Evolutionary conservation across 1,140 invertebrate species (phyloP).

Genomic region (Manduca sexta): DNA sequence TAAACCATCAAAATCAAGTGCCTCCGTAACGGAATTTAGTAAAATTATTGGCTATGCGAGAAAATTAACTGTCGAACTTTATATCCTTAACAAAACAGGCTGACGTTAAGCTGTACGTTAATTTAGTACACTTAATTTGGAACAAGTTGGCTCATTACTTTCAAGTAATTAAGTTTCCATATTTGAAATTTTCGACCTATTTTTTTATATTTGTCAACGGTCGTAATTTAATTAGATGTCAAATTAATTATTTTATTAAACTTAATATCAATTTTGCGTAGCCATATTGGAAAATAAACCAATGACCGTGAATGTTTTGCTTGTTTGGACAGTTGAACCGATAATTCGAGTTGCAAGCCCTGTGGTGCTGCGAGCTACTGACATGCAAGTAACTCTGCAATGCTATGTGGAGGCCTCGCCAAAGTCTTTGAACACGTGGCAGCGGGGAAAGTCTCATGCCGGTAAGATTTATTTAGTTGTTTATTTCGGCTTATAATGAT

Average conservation of each 20-base stretch:
- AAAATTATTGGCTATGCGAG: slow-evolving; percentile 5
- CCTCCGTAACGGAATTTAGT: neutral
- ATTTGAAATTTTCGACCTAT: neutral
- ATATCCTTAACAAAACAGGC: slow-evolving; percentile 24
- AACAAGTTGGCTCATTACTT: slow-evolving; percentile 12
- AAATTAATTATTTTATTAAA: too few relatives aligned
- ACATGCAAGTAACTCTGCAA: slow-evolving; percentile 83
- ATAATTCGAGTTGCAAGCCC: slow-evolving; percentile 85
- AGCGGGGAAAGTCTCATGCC: slow-evolving; percentile 72
- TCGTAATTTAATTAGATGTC: too few relatives aligned
- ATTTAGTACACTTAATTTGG: slow-evolving; percentile 28
- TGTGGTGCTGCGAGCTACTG: slow-evolving; percentile 83
- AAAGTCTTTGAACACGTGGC: slow-evolving; percentile 88
- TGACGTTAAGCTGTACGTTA: slow-evolving; percentile 22
- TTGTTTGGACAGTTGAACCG: slow-evolving; percentile 81
- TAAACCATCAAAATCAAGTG: too few relatives aligned
- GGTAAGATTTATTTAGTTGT: slow-evolving; percentile 17
- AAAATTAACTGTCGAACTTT: slow-evolving; percentile 25
- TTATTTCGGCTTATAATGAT: too few relatives aligned
- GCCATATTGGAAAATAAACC: too few relatives aligned
- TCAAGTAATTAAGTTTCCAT: slow-evolving; percentile 5
- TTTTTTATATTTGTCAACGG: too few relatives aligned
- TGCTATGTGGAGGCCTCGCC: slow-evolving; percentile 89
- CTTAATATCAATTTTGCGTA: too few relatives aligned
- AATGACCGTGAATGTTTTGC: slow-evolving; percentile 8